phyloP scores from a whole-genome alignment of 2,797 vertebrate genomes.

The Sebastolobus altivelis region DNA sequence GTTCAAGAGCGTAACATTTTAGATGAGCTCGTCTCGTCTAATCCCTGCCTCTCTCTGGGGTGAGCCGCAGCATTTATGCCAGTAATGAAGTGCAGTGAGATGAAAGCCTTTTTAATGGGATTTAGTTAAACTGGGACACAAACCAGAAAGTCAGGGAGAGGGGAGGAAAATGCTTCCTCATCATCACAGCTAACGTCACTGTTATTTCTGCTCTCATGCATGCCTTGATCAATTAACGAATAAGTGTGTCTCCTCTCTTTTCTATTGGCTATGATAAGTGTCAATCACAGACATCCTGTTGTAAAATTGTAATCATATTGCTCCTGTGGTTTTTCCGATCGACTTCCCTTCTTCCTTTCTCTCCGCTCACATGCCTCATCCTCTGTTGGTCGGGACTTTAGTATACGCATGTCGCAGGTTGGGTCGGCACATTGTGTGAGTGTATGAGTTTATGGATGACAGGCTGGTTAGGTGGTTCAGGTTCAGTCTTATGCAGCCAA shows the following conservation, averaged over 20 bases:
- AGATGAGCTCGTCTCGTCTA: slow-evolving; percentile 75
- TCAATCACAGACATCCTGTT: slow-evolving; percentile 26
- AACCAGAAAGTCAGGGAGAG: slow-evolving; percentile 74
- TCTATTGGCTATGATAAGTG: slow-evolving; percentile 28
- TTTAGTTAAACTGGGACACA: slow-evolving; percentile 84
- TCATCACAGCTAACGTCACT: slow-evolving; percentile 51
- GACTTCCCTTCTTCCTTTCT: neutral
- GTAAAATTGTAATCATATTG: neutral
- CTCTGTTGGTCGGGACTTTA: neutral
- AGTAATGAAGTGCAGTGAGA: slow-evolving; percentile 85
- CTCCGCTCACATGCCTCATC: neutral
- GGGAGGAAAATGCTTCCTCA: slow-evolving; percentile 55
- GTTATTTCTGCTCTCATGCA: slow-evolving; percentile 49
- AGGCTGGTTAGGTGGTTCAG: neutral
- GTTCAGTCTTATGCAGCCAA: neutral
- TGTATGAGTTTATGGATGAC: slow-evolving; percentile 2
- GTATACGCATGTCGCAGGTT: neutral
- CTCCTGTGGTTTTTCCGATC: neutral
- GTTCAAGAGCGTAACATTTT: slow-evolving; percentile 78
- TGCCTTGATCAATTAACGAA: slow-evolving; percentile 29
- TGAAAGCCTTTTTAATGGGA: slow-evolving; percentile 86
- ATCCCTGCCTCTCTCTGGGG: slow-evolving; percentile 76
- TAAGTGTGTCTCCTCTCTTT: slow-evolving; percentile 11
- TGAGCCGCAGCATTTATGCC: slow-evolving; percentile 76
- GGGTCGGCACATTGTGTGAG: neutral